A percentile compares a stretch with the other conserved stretches of the same genome.
These are phyloP conservation scores for Pseudochirops corinnae DNA, from an alignment of 2,797 vertebrate genomes.

Conservation along the genomic window DNA sequence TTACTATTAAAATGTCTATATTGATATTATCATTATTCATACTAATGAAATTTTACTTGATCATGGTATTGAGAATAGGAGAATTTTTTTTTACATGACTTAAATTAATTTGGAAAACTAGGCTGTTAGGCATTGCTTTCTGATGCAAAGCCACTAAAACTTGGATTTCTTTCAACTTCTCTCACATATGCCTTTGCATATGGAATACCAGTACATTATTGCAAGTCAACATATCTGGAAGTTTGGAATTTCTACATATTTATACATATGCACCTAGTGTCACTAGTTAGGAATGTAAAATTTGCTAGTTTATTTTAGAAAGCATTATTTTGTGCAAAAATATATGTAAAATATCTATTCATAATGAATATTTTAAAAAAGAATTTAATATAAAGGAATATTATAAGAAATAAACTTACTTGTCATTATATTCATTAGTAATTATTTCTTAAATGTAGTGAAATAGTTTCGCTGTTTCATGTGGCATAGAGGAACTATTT, in stretches of 20 bases:
- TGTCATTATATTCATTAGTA: not conserved
- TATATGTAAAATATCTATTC: not conserved
- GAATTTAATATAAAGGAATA: not conserved
- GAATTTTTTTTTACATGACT: not conserved
- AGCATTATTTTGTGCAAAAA: not conserved
- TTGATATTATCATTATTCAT: not conserved
- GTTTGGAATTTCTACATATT: not conserved
- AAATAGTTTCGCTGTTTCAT: not conserved
- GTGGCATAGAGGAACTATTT: not conserved
- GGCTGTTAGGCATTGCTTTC: not conserved
- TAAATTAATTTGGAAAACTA: not conserved
- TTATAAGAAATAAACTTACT: not conserved
- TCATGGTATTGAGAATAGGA: not conserved
- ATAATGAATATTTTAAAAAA: not conserved
- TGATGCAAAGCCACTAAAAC: not conserved
- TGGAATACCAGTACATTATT: not conserved
- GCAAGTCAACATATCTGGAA: not conserved
- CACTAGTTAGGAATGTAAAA: not conserved
- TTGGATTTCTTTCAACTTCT: not conserved
- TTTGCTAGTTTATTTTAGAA: not conserved
- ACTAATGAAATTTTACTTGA: not conserved
- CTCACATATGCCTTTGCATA: not conserved
- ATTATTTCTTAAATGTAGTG: not conserved
- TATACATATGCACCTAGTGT: not conserved
- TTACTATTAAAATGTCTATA: not conserved